phyloP scores from a whole-genome alignment of 1,140 invertebrate species.

The Temnothorax nylanderi region DNA sequence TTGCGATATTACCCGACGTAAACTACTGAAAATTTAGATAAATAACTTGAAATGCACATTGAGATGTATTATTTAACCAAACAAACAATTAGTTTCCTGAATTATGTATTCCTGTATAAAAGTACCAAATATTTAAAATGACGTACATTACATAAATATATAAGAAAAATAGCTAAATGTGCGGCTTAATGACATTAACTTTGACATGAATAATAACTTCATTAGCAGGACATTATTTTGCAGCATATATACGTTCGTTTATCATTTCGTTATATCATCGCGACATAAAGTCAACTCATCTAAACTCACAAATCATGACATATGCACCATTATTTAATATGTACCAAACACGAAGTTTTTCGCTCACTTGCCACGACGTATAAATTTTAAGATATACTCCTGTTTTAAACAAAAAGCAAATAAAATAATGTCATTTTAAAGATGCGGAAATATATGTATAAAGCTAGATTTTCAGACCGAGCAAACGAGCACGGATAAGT shows the following conservation, averaged over 20 bases:
- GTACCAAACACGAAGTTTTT: neutral
- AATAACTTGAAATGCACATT: neutral
- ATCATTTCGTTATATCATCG: slow-evolving; percentile 4
- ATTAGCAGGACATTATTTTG: neutral
- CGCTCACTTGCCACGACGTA: too few species aligned
- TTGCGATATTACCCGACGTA: neutral
- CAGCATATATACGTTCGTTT: neutral
- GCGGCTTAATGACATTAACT: neutral
- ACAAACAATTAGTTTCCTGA: neutral
- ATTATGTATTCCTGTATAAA: neutral
- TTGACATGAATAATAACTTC: slow-evolving; percentile 14
- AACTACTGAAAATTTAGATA: neutral
- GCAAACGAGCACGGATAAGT: neutral
- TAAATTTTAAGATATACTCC: neutral
- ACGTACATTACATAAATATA: neutral
- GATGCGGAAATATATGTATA: neutral
- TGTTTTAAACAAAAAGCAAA: neutral
- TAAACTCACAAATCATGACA: slow-evolving; percentile 7
- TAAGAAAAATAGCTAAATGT: neutral
- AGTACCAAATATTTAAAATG: neutral
- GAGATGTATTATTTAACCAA: neutral
- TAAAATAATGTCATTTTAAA: neutral
- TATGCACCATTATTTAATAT: neutral
- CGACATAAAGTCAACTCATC: neutral
- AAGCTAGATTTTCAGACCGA: neutral